Percentiles rank a stretch among this genome's conserved stretches.
These are phyloP conservation scores for Corvus hawaiiensis DNA, from an alignment of 2,113 vertebrate genomes.

Conservation along the genomic window DNA sequence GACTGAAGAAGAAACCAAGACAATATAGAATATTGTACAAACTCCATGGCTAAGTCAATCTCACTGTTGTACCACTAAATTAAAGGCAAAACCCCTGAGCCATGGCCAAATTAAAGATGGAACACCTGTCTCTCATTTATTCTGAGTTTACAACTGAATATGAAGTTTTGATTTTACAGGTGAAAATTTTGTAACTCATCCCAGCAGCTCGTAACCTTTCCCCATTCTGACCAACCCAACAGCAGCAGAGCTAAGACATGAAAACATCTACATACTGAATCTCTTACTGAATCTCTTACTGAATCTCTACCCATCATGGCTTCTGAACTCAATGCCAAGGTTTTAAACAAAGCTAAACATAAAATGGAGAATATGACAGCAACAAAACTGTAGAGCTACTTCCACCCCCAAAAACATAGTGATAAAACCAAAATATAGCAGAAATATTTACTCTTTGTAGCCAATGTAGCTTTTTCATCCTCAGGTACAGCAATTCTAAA, in stretches of 20 bases:
- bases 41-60: not conserved
- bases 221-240: not conserved
- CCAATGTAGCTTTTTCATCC: slow-evolving; percentile 25
- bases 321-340: slow-evolving; percentile 16
- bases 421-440: slow-evolving; percentile 59
- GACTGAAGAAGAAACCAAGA: not conserved
- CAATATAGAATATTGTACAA: not conserved
- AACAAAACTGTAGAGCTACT: slow-evolving; percentile 36
- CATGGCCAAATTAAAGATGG: slow-evolving; percentile 54
- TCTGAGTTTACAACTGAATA: slow-evolving; percentile 63
- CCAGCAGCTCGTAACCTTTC: not conserved
- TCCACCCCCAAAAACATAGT: not conserved
- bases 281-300: too few species aligned
- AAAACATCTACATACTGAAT: not conserved
- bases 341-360: slow-evolving; percentile 49
- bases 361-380: slow-evolving; percentile 19
- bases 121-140: slow-evolving; percentile 64
- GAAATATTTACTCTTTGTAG: slow-evolving; percentile 62
- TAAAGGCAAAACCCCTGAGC: slow-evolving; percentile 51
- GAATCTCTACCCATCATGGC: slow-evolving; percentile 40
- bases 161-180: slow-evolving; percentile 52
- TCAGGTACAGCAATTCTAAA: not conserved
- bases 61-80: slow-evolving; percentile 22
- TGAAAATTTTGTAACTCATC: not conserved
- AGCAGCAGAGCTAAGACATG: not conserved